A percentile compares a stretch with the other conserved stretches of the same genome.
phyloP scores from a whole-genome alignment of 2,888 invertebrate genomes.

The Napeogenes sylphis region DNA sequence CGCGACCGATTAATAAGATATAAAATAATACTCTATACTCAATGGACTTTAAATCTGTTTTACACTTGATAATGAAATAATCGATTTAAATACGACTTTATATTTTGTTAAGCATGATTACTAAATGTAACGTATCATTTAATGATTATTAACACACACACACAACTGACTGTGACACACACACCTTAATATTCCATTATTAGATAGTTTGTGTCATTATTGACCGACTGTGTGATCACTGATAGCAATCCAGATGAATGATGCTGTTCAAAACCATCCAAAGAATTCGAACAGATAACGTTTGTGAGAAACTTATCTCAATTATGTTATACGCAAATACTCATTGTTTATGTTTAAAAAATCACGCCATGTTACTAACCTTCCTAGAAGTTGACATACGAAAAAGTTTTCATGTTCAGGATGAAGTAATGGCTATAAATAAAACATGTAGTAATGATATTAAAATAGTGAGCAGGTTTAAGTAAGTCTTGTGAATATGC shows the following conservation, averaged over 20 bases:
- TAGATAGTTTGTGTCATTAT: conserved; percentile 2
- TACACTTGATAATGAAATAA: too few relatives aligned
- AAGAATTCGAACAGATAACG: conserved; percentile 49
- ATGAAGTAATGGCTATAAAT: neutral
- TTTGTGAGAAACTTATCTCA: conserved; percentile 49
- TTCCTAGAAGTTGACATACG: conserved; percentile 7
- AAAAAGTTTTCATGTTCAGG: neutral
- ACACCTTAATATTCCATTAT: conserved; percentile 1
- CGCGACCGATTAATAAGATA: neutral
- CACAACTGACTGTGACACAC: too few relatives aligned
- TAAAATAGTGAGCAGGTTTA: too few relatives aligned
- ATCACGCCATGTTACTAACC: conserved; percentile 19
- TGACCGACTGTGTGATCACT: conserved; percentile 1
- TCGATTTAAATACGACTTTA: too few relatives aligned
- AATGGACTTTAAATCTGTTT: too few relatives aligned
- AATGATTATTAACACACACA: neutral
- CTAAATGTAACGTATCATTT: neutral
- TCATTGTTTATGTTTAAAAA: conserved; percentile 22
- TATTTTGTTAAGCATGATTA: too few relatives aligned
- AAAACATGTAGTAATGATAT: neutral
- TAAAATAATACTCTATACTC: too few relatives aligned
- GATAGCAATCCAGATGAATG: conserved; percentile 2
- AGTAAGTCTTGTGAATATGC: too few relatives aligned
- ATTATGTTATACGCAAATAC: conserved; percentile 56
- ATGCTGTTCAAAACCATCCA: conserved; percentile 39